Evolutionary conservation across 2,113 vertebrate species (phyloP), one percentile per base, ranked within the genome.

Genomic region (Gymnocephalus cernua): DNA sequence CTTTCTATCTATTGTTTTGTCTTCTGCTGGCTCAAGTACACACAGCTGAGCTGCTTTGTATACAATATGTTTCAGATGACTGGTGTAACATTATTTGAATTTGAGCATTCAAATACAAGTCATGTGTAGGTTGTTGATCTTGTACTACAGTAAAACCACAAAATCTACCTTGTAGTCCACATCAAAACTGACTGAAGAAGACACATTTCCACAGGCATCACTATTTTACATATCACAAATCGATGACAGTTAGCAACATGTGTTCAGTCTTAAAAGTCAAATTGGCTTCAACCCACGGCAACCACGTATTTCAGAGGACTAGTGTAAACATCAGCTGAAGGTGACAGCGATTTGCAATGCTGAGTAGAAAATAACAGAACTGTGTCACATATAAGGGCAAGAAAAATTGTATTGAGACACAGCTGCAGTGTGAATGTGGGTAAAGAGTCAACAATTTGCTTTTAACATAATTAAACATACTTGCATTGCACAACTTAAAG

Each of bases 61-160:
- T 75, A 61, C 18, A 23, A 57, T 57, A 21, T 62, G 13, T 70
- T 57, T 70, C 7, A 9, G 35, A 81, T 73, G 16, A 41, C 44
- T 41, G 25, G 41, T 53, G 13, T 25, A n/a, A 63, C 19, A 56
- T 51, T 54, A 56, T 47, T 56, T 14, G 38, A 19, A 21, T 27
- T 47, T 18, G 32, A 71, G 35, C 19, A 0, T 68, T 68, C 6
- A 38, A 68, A 50, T 59, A 25, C 53, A 50, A 35, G 18, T 48
- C 4, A 5, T 6, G 18, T 51, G 50, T 12, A 16, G 23, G 19
- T 12, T 32, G 16, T 18, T 61, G 27, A 59, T 57, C 4, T 25
- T 38, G 11, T 53, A 35, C 47, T 41, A 41, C 38, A 41, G 2
- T 41, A 41, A 27, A 47, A 19, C 38, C 47, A 32, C 65, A 48